These are phyloP conservation scores for Catonia carolina DNA, from an alignment of 2,888 invertebrate genomes.

Conservation along the genomic window DNA sequence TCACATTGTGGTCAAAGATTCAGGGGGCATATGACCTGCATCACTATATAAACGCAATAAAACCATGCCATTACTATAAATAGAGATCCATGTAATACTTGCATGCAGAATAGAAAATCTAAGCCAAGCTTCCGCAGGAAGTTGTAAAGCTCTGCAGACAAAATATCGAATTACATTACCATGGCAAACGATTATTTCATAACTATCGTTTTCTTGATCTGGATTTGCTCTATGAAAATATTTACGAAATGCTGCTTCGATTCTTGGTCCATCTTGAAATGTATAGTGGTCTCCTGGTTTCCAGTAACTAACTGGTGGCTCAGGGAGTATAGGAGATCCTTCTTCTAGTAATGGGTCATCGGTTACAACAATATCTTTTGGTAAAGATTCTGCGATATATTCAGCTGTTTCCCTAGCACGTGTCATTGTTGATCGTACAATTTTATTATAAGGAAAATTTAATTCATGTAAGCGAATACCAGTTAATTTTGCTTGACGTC, in stretches of 20 bases:
- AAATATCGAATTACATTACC: constrained; percentile 96
- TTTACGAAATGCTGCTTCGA: constrained; percentile 91
- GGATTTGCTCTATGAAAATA: constrained; percentile 86
- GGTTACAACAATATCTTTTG: constrained; percentile 48
- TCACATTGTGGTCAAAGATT: constrained; percentile 49
- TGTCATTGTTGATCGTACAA: constrained; percentile 87
- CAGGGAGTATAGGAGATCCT: constrained; percentile 91
- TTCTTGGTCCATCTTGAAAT: constrained; percentile 77
- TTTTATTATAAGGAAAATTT: constrained; percentile 66
- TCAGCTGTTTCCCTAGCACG: constrained; percentile 87
- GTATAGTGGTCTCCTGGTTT: constrained; percentile 56
- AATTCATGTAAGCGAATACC: constrained; percentile 74
- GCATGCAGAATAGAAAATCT: constrained; percentile 85
- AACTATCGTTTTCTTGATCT: constrained; percentile 71
- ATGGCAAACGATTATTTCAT: constrained; percentile 91
- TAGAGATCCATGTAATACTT: constrained; percentile 86
- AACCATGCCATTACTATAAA: constrained; percentile 81
- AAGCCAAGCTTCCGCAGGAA: constrained; percentile 96
- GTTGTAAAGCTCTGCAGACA: constrained; percentile 89
- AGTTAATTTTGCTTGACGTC: constrained; percentile 76
- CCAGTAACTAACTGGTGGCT: constrained; percentile 86
- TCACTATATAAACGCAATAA: constrained; percentile 76
- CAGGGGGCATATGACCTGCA: constrained; percentile 80
- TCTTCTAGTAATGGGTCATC: constrained; percentile 76
- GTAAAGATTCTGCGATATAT: constrained; percentile 68